Evolutionary conservation across 1,140 invertebrate genomes (phyloP), one percentile per base, ranked within the genome.

Genomic region (Drosophila elegans): DNA sequence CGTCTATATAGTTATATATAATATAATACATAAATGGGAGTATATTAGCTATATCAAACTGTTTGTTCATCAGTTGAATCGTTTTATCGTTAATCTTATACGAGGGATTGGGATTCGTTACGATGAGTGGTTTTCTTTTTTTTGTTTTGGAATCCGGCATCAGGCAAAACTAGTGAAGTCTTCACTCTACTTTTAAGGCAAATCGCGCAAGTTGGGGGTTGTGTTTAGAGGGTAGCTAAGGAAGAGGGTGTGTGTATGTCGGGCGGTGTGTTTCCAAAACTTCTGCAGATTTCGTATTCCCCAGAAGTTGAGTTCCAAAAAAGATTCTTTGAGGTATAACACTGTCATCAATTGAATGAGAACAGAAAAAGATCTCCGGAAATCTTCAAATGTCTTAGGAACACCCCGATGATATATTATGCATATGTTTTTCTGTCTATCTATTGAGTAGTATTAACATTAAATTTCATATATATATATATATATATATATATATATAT

Each of bases 151-250:
- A 11, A 59, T 62, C 60, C 53, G 46, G 38, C 60, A 16, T 63
- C 38, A 66, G 64, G 64, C 64, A 67, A 68, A 68, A 68, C 64
- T 68, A 68, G 64, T 64, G 60, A 68, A 80, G 63, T 80, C 56
- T 83, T 78, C 61, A 80, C 46, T 60, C 77, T 80, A 76, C 56
- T 48, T 76, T 85, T 85, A 85, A 85, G 82, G 82, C 82, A 85
- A 85, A 74, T 85, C 77, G 78, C 81, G 71, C 77, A 81, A 86
- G 64, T 85, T 61, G 32, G 52, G 76, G 59, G 25, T 62, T 61
- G 55, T 45, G 42, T 52, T 10, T 51, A 32, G 51, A 62, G 49
- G 25, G 49, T 21, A 21, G 1, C 16, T 21, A 21, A 0, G n/a
- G n/a, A n/a, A n/a, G n/a, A n/a, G 16, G 1, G 16, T 21, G 27